Base-by-base conservation (phyloP, 2,113 vertebrate genomes). In the Larimichthys crocea region DNA sequence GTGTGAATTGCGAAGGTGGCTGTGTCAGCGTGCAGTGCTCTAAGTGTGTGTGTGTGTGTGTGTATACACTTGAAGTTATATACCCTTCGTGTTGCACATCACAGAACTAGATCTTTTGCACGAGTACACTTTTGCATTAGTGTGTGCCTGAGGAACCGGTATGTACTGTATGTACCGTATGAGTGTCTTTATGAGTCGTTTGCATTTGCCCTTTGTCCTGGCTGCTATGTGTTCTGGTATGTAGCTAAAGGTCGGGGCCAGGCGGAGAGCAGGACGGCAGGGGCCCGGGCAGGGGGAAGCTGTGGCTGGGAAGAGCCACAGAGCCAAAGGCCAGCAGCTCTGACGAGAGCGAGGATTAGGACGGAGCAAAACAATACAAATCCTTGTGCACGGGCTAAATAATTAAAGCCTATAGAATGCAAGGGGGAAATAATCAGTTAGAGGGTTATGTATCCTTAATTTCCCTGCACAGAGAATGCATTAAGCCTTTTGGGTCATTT, bases 161-260 rank as follows among this genome's bases (percentile, higher is more conserved):
- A 62, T 82, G 75, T 61, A 42, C 76, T 46, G 16, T 73, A 60
- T 82, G 75, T 61, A 42, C 76, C 40, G 16, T 73, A 57, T 49
- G 72, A 67, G 79, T 66, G 59, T 79, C 74, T 83, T 80, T 81
- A 85, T 76, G 86, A 71, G 82, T 77, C 55, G 67, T 86, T 78
- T 88, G 87, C 86, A 72, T 90, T 90, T 93, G 93, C 89, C 91
- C 91, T 95, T 94, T 95, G 93, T 94, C 91, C 94, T 76, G 83
- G 91, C 88, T 91, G 94, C 93, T 95, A 94, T 95, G 94, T 92
- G 91, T 91, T 79, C 89, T 93, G 94, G 94, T 93, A 94, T 94
- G 93, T 91, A 90, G 80, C 92, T 94, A 94, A 95, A 95, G 94
- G 94, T 95, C 89, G 87, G 88, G 90, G 91, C 91, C 88, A 90